Conservation (phyloP, 2,113 vertebrate species). For the Sebastes schlegelii region DNA sequence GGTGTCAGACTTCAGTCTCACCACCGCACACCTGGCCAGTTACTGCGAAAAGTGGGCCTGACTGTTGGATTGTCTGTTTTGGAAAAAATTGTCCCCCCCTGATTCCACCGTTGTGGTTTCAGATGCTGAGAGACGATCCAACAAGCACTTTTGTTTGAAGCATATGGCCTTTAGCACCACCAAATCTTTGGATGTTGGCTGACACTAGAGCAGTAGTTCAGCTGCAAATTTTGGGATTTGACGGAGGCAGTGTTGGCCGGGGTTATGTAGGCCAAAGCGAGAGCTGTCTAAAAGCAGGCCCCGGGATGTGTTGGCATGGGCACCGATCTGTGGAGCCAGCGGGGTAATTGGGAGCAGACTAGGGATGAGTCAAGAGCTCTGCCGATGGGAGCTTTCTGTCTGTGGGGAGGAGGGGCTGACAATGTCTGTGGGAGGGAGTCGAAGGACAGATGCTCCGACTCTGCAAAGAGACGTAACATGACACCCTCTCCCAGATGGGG, state of each 20-base stretch:
- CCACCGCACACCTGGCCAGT: background rate
- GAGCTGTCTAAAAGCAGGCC: constrained; percentile 45
- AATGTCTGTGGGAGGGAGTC: constrained; percentile 47
- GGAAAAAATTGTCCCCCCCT: background rate
- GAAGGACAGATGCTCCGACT: constrained; percentile 62
- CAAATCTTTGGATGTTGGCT: constrained; percentile 14
- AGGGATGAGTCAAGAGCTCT: constrained; percentile 72
- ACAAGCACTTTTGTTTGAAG: background rate
- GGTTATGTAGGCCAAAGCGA: constrained; percentile 39
- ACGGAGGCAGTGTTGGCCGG: constrained; percentile 33
- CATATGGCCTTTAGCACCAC: background rate
- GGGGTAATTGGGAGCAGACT: constrained; percentile 80
- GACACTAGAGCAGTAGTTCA: constrained; percentile 12
- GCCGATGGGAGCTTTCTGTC: constrained; percentile 59
- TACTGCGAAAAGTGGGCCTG: background rate
- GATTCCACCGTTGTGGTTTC: background rate
- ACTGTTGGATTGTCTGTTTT: background rate
- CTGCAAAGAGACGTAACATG: constrained; percentile 59
- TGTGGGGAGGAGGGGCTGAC: constrained; percentile 53
- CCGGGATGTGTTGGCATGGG: constrained; percentile 64
- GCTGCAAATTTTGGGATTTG: constrained; percentile 39
- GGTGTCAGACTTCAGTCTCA: background rate
- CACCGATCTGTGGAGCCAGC: constrained; percentile 62
- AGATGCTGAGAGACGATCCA: background rate
- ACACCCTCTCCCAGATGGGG: constrained; percentile 70